phyloP scores from a whole-genome alignment of 2,888 invertebrate species.

The Lacanobia wlatinum region DNA sequence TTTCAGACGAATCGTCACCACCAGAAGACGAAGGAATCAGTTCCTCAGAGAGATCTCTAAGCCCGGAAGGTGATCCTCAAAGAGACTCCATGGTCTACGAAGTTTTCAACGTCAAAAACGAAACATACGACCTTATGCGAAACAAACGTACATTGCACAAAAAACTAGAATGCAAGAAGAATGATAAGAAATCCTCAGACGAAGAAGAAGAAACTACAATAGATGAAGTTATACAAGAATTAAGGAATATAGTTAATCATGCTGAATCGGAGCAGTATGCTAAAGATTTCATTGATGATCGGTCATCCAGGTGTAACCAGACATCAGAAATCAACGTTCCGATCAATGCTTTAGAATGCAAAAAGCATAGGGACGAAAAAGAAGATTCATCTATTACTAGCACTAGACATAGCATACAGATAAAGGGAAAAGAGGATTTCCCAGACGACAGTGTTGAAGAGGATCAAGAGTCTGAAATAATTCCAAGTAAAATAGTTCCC shows the following conservation, averaged over 20 bases:
- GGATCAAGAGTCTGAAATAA: constrained; percentile 92
- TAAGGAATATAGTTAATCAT: constrained; percentile 96
- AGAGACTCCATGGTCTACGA: constrained; percentile 92
- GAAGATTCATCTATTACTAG: constrained; percentile 90
- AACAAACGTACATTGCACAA: constrained; percentile 85
- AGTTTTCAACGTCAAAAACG: constrained; percentile 91
- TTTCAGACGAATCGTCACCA: constrained; percentile 93
- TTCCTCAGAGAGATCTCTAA: constrained; percentile 95
- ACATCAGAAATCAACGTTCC: constrained; percentile 85
- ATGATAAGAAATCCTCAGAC: constrained; percentile 86
- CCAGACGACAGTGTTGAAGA: constrained; percentile 87
- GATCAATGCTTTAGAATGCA: constrained; percentile 78
- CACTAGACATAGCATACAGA: constrained; percentile 89
- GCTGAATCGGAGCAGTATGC: constrained; percentile 93
- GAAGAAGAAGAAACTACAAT: constrained; percentile 95
- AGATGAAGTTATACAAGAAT: constrained; percentile 96
- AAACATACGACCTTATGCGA: constrained; percentile 88
- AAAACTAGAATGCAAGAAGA: constrained; percentile 81
- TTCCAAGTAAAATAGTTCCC: constrained; percentile 94
- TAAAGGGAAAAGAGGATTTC: constrained; percentile 86
- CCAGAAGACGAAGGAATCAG: constrained; percentile 97
- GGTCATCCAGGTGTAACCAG: constrained; percentile 83
- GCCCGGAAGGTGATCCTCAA: constrained; percentile 93
- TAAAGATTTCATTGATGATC: constrained; percentile 81
- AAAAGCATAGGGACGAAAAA: constrained; percentile 81